Percentiles rank a stretch among this genome's conserved stretches.
Conservation (phyloP, 2,113 vertebrate species). For the Ptychochromis oligacanthus region DNA sequence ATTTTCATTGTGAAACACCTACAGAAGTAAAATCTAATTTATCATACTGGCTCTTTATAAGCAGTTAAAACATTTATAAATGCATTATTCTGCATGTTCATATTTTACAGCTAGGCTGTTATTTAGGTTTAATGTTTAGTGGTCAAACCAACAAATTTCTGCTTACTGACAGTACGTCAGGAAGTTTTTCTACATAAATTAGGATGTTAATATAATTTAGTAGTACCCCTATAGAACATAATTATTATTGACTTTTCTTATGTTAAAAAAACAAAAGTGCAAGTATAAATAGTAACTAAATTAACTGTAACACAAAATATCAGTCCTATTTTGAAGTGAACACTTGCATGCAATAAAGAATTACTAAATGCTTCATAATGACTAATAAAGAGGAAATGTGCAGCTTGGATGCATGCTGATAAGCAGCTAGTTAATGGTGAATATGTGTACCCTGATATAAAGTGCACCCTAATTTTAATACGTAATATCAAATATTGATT, state of each 20-base stretch:
- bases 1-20: neutral
- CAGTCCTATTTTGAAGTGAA: too few relatives aligned
- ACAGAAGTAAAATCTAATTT: neutral
- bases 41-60: neutral
- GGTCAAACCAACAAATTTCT: neutral
- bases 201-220: neutral
- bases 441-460: neutral
- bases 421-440: neutral
- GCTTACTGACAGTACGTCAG: neutral
- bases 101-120: neutral
- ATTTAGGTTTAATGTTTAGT: neutral
- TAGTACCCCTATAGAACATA: too few relatives aligned
- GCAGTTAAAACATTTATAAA: neutral
- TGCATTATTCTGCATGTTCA: neutral
- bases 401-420: neutral
- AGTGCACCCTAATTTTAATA: neutral
- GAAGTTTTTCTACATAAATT: neutral
- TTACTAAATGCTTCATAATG: neutral
- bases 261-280: neutral
- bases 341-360: neutral
- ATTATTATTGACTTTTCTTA: neutral
- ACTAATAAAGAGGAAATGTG: neutral
- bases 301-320: too few relatives aligned
- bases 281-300: too few relatives aligned
- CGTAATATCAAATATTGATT: neutral